Evolutionary conservation across 2,888 invertebrate species (phyloP).

Genomic region (Rugalucina vietnamica): DNA sequence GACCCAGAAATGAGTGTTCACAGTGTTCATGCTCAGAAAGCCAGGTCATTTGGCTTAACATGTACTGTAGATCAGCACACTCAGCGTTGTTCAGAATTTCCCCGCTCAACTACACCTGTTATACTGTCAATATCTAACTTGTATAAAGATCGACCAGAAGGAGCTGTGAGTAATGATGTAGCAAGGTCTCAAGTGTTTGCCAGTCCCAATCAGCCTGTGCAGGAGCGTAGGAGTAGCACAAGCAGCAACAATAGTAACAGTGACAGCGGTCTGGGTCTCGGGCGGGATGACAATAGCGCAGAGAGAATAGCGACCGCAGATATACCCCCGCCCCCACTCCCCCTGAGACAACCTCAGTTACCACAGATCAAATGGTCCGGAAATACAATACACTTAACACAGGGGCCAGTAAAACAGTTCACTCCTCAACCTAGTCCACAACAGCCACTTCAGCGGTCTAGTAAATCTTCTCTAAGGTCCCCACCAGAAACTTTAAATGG

Average conservation of each 20-base stretch:
- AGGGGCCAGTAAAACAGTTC: slow-evolving; percentile 66
- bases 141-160: slow-evolving; percentile 83
- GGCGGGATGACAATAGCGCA: slow-evolving; percentile 76
- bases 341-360: slow-evolving; percentile 35
- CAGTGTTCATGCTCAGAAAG: slow-evolving; percentile 90
- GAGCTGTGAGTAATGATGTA: slow-evolving; percentile 75
- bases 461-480: not conserved
- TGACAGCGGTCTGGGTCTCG: slow-evolving; percentile 96
- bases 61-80: slow-evolving; percentile 85
- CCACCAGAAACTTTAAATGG: not conserved
- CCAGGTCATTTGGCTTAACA: slow-evolving; percentile 92
- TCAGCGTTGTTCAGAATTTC: slow-evolving; percentile 93
- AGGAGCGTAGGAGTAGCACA: slow-evolving; percentile 86
- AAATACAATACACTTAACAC: slow-evolving; percentile 57
- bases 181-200: slow-evolving; percentile 77
- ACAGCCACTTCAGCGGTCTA: slow-evolving; percentile 48
- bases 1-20: slow-evolving; percentile 94
- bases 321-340: slow-evolving; percentile 50
- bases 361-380: slow-evolving; percentile 64
- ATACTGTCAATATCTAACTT: slow-evolving; percentile 87
- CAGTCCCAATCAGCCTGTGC: slow-evolving; percentile 67
- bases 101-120: slow-evolving; percentile 90
- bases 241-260: slow-evolving; percentile 91
- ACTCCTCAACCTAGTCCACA: slow-evolving; percentile 64
- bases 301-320: slow-evolving; percentile 67